Conservation (phyloP, 2,888 invertebrate species). For the Cremastinae sp. region DNA sequence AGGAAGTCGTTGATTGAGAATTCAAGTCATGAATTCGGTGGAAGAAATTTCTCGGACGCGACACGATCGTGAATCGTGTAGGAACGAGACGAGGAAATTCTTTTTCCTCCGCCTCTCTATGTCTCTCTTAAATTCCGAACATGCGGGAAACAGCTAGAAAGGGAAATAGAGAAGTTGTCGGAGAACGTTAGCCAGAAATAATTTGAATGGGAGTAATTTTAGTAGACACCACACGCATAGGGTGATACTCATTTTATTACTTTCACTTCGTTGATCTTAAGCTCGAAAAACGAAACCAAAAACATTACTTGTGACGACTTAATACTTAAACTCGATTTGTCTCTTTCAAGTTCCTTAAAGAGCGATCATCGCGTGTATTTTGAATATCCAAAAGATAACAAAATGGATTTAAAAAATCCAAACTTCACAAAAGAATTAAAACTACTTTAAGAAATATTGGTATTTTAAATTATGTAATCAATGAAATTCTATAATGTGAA, state of each 20-base stretch:
- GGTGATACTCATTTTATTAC: slow-evolving; percentile 26
- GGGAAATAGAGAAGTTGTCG: neutral
- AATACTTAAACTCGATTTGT: no score
- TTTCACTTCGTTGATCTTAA: slow-evolving; percentile 47
- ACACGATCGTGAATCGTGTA: slow-evolving; percentile 48
- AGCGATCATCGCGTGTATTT: no score
- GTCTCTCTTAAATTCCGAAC: slow-evolving; percentile 26
- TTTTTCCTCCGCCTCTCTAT: slow-evolving; percentile 9
- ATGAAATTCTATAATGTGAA: neutral
- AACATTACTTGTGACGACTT: no score
- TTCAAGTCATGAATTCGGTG: slow-evolving; percentile 40
- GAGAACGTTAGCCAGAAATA: slow-evolving; percentile 8
- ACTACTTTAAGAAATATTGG: no score
- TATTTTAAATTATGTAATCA: no score
- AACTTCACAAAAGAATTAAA: no score
- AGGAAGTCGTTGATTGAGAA: slow-evolving; percentile 60
- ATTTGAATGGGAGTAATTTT: slow-evolving; percentile 44
- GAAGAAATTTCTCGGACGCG: slow-evolving; percentile 46
- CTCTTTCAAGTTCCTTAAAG: no score
- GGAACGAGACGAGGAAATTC: slow-evolving; percentile 20
- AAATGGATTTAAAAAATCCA: no score
- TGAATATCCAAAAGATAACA: no score
- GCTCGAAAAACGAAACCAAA: no score
- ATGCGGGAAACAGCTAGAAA: slow-evolving; percentile 26
- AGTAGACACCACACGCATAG: slow-evolving; percentile 52